Evolutionary conservation across 1,140 invertebrate species (phyloP).

Genomic region (Diplogasteroides magnus): DNA sequence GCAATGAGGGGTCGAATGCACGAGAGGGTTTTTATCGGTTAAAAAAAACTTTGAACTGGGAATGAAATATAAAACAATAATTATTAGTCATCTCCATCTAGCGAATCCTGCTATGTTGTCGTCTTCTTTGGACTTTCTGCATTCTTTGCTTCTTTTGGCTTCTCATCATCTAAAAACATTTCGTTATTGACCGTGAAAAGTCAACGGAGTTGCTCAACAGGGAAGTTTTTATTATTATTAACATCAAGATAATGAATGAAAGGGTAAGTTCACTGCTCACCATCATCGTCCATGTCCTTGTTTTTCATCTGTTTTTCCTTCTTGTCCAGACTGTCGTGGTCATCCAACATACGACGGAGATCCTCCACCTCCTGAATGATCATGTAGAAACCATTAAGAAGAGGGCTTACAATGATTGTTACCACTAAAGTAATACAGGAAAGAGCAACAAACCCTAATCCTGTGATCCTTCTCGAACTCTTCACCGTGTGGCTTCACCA

Average conservation of each 20-base stretch:
- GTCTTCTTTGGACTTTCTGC: not conserved
- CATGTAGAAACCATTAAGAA: not conserved
- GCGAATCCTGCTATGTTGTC: too few species aligned
- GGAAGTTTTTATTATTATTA: not conserved
- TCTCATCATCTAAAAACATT: slow-evolving; percentile 1
- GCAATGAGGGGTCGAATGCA: too few species aligned
- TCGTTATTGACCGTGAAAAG: too few species aligned
- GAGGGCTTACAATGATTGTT: too few species aligned
- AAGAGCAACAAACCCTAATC: slow-evolving; percentile 12
- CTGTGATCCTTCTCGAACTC: slow-evolving; percentile 25
- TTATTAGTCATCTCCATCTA: too few species aligned
- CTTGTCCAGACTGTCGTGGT: not conserved
- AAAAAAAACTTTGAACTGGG: too few species aligned
- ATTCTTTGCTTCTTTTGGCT: not conserved
- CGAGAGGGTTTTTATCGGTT: too few species aligned
- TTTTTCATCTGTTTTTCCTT: not conserved
- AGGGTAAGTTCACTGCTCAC: too few species aligned
- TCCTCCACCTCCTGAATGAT: not conserved
- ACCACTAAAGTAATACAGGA: too few species aligned
- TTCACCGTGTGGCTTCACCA: slow-evolving; percentile 5
- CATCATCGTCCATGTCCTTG: too few species aligned
- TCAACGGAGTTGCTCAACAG: not conserved
- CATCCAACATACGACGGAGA: not conserved
- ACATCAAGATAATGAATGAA: not conserved
- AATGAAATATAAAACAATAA: too few species aligned